Evolutionary conservation across 1,140 invertebrate genomes (phyloP).

Genomic region (Caligus rogercresseyi): DNA sequence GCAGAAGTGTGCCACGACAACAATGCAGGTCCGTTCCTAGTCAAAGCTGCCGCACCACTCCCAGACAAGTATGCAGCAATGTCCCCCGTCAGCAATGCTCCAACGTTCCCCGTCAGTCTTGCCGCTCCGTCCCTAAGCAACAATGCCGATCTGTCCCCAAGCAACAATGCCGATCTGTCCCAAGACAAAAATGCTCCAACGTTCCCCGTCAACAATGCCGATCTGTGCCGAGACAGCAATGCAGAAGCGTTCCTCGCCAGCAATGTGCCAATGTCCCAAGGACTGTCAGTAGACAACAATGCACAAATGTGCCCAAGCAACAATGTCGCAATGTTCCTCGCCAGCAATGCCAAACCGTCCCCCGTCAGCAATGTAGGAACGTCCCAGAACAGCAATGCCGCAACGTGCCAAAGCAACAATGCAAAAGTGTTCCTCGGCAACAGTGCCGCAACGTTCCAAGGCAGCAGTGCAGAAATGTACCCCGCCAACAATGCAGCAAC

Average conservation of each 20-base stretch:
- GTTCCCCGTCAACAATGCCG: constrained; percentile 14
- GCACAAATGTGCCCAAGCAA: constrained; percentile 8
- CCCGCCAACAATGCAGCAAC: constrained; percentile 6
- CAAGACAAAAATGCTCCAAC: constrained; percentile 14
- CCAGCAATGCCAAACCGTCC: neutral
- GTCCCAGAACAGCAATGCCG: no score
- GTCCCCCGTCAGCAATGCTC: no score
- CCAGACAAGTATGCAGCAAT: no score
- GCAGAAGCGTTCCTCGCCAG: constrained; percentile 7
- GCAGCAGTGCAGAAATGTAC: no score
- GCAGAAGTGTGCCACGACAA: constrained; percentile 5
- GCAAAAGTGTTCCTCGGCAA: constrained; percentile 12
- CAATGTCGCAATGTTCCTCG: no score
- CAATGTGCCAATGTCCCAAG: no score
- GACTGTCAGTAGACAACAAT: constrained; percentile 8
- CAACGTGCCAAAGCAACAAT: constrained; percentile 12
- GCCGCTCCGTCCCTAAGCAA: no score
- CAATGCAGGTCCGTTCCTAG: constrained; percentile 2
- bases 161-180: no score
- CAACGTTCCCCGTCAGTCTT: no score
- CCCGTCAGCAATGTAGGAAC: no score
- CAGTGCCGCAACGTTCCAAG: no score
- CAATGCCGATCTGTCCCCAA: no score
- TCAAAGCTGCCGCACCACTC: constrained; percentile 1
- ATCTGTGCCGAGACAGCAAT: constrained; percentile 15